A percentile compares a stretch with the other conserved stretches of the same genome.
Conservation (phyloP, 2,888 invertebrate genomes). For the Marronus borbonicus region DNA sequence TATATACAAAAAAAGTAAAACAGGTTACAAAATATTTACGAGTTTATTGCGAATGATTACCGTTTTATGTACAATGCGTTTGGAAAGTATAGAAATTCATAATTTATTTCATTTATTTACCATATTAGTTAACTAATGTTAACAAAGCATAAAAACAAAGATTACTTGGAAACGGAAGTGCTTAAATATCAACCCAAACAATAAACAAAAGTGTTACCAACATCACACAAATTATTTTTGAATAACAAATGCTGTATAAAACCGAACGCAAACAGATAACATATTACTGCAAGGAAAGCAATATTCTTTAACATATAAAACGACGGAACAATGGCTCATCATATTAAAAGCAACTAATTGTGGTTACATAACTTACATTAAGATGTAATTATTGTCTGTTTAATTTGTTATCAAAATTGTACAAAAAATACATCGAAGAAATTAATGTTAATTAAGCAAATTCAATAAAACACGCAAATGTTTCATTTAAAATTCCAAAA, state of each 20-base stretch:
- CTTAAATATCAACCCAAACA: too few relatives aligned
- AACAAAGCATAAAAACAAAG: too few relatives aligned
- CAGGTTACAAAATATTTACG: conserved; percentile 18
- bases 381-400: not conserved
- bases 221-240: not conserved
- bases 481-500: too few relatives aligned
- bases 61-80: conserved; percentile 27
- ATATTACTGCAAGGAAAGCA: not conserved
- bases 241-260: conserved; percentile 5
- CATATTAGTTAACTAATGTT: too few relatives aligned
- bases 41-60: conserved; percentile 35
- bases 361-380: not conserved
- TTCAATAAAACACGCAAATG: too few relatives aligned
- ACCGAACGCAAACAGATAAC: not conserved
- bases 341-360: not conserved
- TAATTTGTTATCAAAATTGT: too few relatives aligned
- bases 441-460: too few relatives aligned
- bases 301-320: too few relatives aligned
- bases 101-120: not conserved
- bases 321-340: too few relatives aligned
- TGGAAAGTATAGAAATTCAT: conserved; percentile 13
- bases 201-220: too few relatives aligned
- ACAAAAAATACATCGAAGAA: too few relatives aligned
- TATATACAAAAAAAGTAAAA: conserved; percentile 35
- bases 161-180: too few relatives aligned